Conservation (phyloP, 2,888 invertebrate genomes). For the Agrotis ipsilon region DNA sequence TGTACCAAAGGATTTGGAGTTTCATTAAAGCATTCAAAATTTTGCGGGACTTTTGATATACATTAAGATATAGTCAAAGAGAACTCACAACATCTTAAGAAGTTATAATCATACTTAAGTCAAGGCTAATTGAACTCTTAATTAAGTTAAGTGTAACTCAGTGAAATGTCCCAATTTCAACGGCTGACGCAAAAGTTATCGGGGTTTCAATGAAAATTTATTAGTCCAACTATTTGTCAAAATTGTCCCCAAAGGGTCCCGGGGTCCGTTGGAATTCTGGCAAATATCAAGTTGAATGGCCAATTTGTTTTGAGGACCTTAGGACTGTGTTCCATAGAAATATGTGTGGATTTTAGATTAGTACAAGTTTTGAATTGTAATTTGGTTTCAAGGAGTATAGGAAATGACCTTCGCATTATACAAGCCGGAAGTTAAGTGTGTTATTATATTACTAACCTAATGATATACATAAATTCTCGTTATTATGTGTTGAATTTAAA, state of each 20-base stretch:
- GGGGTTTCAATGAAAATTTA: slow-evolving; percentile 89
- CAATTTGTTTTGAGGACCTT: slow-evolving; percentile 82
- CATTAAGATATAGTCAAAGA: slow-evolving; percentile 72
- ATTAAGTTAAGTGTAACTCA: slow-evolving; percentile 87
- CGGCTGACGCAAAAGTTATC: slow-evolving; percentile 86
- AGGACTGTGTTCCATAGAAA: slow-evolving; percentile 66
- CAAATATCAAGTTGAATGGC: slow-evolving; percentile 83
- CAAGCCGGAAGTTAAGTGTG: slow-evolving; percentile 41
- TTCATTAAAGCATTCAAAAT: slow-evolving; percentile 69
- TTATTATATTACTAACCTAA: slow-evolving; percentile 46
- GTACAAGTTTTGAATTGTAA: slow-evolving; percentile 55
- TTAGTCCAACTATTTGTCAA: slow-evolving; percentile 90
- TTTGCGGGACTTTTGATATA: slow-evolving; percentile 65
- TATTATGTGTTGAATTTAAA: slow-evolving; percentile 36
- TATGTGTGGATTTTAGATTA: slow-evolving; percentile 72
- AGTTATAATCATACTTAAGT: slow-evolving; percentile 86
- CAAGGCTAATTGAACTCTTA: slow-evolving; percentile 87
- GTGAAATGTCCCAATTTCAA: slow-evolving; percentile 85
- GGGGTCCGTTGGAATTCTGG: slow-evolving; percentile 79
- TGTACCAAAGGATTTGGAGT: slow-evolving; percentile 65
- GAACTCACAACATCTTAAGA: slow-evolving; percentile 80
- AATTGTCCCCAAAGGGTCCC: slow-evolving; percentile 84
- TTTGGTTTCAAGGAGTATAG: slow-evolving; percentile 52
- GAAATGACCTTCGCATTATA: slow-evolving; percentile 47
- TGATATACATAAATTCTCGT: slow-evolving; percentile 37